Base-by-base conservation (phyloP, 2,113 vertebrate species). In the Sigmodon hispidus region DNA sequence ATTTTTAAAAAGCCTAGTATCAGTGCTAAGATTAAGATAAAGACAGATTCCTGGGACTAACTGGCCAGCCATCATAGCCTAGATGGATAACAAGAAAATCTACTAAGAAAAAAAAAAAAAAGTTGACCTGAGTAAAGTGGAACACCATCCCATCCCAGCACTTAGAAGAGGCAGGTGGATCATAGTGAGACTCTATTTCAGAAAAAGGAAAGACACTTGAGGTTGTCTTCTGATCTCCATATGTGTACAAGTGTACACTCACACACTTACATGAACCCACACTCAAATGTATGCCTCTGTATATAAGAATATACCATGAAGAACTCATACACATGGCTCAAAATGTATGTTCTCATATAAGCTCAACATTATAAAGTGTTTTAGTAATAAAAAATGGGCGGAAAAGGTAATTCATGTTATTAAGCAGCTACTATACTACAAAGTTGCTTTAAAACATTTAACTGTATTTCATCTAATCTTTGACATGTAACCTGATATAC, bases 391-490 rank as follows among this genome's bases (percentile, higher is more conserved):
- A 92, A 95, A 96, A 79, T n/a, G 70, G 36, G 69, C 34, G 87
- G 50, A 84, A 95, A 76, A 26, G 48, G 65, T 67, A 21, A 63
- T 19, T 69, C 34, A 87, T 57, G 70, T 83, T 93, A 83, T n/a
- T 84, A 40, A 91, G n/a, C 17, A 83, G 8, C 3, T 59, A 73
- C 16, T 55, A 45, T 43, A 16, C 59, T 87, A 86, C 80, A 85
- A 93, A 95, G 75, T 81, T 65, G 15, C 16, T 94, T 86, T 81
- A 7, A 69, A 50, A 75, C 55, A 95, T 5, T 90, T 92, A 59
- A 90, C 67, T 57, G 31, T 87, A 73, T 73, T 69, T 84, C 10
- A 93, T 84, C 86, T 65, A 93, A 96, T 93, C 19, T 55, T 93
- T 50, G 69, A 63, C 94, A 21, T 87, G 19, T 34, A 92, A 81